A percentile compares a stretch with the other conserved stretches of the same genome.
These are phyloP conservation scores for Luffia ferchaultella DNA, from an alignment of 2,888 invertebrate species.

Conservation along the genomic window DNA sequence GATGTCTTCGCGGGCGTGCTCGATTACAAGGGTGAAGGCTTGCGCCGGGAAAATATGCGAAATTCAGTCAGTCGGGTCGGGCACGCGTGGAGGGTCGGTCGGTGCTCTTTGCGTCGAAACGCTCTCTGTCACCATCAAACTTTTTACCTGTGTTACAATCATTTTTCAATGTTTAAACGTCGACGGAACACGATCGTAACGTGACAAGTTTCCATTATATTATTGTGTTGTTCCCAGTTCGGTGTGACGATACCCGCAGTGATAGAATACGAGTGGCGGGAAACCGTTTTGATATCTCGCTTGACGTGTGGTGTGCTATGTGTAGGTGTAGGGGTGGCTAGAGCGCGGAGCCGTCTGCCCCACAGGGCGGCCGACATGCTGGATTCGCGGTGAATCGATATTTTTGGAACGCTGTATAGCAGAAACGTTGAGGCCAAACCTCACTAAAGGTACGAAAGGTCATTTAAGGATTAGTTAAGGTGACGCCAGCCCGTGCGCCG, in stretches of 20 bases:
- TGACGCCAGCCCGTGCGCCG: not conserved
- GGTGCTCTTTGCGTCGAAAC: conserved; percentile 24
- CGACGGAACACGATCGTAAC: not conserved
- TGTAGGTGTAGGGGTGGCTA: conserved; percentile 42
- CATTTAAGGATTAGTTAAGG: not conserved
- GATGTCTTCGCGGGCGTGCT: conserved; percentile 51
- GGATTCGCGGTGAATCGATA: conserved; percentile 64
- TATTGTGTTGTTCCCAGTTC: not conserved
- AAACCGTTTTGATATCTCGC: conserved; percentile 62
- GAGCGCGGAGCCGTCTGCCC: conserved; percentile 52
- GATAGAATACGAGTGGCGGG: conserved; percentile 61
- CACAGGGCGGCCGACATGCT: conserved; percentile 63
- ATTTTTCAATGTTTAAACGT: conserved; percentile 22
- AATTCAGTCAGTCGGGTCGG: conserved; percentile 50
- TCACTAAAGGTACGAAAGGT: conserved; percentile 56
- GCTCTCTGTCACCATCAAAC: conserved; percentile 31
- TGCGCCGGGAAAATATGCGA: conserved; percentile 61
- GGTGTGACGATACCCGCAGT: conserved; percentile 16
- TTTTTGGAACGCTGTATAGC: conserved; percentile 58
- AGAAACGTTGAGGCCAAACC: conserved; percentile 55
- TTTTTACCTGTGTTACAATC: conserved; percentile 46
- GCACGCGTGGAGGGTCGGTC: conserved; percentile 41
- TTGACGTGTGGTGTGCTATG: conserved; percentile 64
- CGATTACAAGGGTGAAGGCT: conserved; percentile 62
- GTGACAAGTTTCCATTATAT: not conserved